phyloP scores from a whole-genome alignment of 2,888 invertebrate genomes.

The Ormyrus rosae region DNA sequence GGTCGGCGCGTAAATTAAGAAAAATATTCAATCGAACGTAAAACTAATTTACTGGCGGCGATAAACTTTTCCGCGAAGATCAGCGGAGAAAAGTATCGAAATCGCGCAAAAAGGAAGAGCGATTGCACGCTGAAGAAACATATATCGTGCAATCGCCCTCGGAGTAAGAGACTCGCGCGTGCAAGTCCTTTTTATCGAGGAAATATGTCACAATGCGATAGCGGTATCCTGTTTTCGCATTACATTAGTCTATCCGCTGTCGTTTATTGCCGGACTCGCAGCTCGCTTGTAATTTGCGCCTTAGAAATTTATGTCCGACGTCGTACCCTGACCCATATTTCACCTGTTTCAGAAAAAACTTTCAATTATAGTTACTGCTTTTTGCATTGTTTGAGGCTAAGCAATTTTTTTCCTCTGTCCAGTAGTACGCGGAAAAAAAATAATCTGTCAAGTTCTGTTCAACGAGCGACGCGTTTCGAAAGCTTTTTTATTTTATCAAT shows the following conservation, averaged over 20 bases:
- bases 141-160: neutral
- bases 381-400: too few species aligned
- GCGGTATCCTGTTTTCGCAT: conserved; percentile 41
- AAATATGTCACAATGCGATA: conserved; percentile 42
- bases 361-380: neutral
- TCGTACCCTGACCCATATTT: conserved; percentile 12
- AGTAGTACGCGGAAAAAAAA: too few species aligned
- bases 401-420: too few species aligned
- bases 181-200: conserved; percentile 33
- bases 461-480: neutral
- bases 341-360: neutral
- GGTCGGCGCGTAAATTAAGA: too few species aligned
- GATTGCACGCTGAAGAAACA: neutral
- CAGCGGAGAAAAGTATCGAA: neutral
- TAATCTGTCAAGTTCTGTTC: too few species aligned
- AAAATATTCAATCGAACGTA: neutral
- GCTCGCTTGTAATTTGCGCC: too few species aligned
- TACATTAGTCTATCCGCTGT: neutral
- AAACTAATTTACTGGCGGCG: conserved; percentile 1
- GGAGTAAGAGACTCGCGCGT: neutral
- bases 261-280: too few species aligned
- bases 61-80: conserved; percentile 16
- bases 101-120: too few species aligned
- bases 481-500: too few species aligned
- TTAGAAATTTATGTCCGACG: too few species aligned